phyloP scores from a whole-genome alignment of 2,113 vertebrate genomes.

The Oncorhynchus gorbuscha region DNA sequence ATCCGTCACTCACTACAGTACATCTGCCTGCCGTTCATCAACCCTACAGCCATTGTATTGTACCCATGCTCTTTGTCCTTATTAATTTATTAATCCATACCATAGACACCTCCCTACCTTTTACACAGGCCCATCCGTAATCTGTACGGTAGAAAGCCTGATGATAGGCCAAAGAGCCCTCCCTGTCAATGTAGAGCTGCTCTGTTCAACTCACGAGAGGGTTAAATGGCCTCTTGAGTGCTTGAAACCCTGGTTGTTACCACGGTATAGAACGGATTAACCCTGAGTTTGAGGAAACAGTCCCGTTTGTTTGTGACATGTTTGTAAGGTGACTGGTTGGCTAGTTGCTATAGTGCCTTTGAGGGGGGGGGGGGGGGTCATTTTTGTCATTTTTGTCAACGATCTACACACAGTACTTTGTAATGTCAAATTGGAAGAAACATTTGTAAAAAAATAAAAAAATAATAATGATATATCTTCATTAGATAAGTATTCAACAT shows the following conservation, averaged over 20 bases:
- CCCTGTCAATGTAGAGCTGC: constrained; percentile 58
- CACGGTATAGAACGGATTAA: constrained; percentile 57
- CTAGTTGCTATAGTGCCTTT: constrained; percentile 36
- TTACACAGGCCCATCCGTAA: neutral
- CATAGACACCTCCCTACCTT: neutral
- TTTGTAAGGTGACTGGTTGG: constrained; percentile 38
- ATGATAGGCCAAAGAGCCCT: constrained; percentile 49
- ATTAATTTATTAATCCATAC: neutral
- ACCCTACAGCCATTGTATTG: neutral
- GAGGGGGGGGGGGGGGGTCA: neutral
- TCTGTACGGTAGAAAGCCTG: constrained; percentile 13
- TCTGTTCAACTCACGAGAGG: constrained; percentile 61
- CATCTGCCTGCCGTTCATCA: neutral
- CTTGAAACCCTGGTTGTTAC: constrained; percentile 46
- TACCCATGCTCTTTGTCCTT: neutral
- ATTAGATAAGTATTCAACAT: too few relatives aligned
- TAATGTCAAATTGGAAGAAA: too few relatives aligned
- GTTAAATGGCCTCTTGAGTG: constrained; percentile 59
- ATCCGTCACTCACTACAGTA: neutral
- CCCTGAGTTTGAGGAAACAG: constrained; percentile 39
- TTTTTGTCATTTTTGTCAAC: too few relatives aligned
- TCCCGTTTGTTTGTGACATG: constrained; percentile 45
- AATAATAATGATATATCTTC: too few relatives aligned
- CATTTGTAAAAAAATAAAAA: too few relatives aligned
- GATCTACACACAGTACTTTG: too few relatives aligned